phyloP scores from a whole-genome alignment of 2,888 invertebrate genomes.

The Limnephilus lunatus region DNA sequence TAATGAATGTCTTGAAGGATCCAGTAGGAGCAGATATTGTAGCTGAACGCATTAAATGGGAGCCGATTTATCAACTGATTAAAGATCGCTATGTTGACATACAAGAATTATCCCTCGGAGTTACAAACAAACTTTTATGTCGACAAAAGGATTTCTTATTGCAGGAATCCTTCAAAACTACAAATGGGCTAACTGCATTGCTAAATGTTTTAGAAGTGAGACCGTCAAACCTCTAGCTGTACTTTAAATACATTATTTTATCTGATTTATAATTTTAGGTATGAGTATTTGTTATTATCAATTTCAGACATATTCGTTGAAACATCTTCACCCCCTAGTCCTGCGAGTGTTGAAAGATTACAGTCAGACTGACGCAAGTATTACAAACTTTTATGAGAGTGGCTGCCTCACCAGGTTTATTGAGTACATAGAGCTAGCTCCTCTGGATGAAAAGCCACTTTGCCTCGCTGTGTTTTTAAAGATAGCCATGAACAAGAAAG shows the following conservation, averaged over 20 bases:
- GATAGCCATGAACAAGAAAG: constrained; percentile 50
- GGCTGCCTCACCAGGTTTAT: constrained; percentile 73
- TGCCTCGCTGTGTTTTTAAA: constrained; percentile 71
- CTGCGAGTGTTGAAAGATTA: constrained; percentile 73
- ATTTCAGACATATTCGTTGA: constrained; percentile 66
- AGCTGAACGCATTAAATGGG: constrained; percentile 76
- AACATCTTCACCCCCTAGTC: constrained; percentile 73
- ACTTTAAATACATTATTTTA: neutral
- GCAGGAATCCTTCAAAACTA: constrained; percentile 73
- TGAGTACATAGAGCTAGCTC: constrained; percentile 74
- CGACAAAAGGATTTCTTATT: constrained; percentile 74
- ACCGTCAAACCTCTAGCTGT: neutral
- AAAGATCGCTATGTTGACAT: constrained; percentile 76
- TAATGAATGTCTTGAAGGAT: constrained; percentile 74
- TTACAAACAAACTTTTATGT: constrained; percentile 74
- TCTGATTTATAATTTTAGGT: neutral
- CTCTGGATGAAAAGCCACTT: constrained; percentile 74
- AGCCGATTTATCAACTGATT: constrained; percentile 73
- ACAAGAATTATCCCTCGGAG: constrained; percentile 74
- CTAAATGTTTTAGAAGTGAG: constrained; percentile 54
- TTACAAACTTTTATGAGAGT: constrained; percentile 72
- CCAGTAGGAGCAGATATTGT: constrained; percentile 74
- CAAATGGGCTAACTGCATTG: constrained; percentile 27
- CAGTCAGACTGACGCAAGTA: constrained; percentile 74
- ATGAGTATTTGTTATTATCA: neutral